These are phyloP conservation scores for Amblyopsis rosae DNA, from an alignment of 2,113 vertebrate species.

Conservation along the genomic window DNA sequence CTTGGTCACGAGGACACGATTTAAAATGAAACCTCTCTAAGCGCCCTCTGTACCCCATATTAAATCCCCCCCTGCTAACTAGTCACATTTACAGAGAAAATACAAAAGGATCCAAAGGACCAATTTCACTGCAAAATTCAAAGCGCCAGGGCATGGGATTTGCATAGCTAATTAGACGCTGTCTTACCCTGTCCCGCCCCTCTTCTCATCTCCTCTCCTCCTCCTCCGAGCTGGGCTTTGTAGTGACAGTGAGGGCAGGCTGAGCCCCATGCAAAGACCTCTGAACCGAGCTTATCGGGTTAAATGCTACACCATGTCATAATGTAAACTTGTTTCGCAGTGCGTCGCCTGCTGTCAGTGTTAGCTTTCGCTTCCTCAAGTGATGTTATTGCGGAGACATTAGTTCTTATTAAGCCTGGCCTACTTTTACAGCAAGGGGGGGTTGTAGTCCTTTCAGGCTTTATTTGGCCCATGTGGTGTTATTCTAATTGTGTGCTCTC, in stretches of 20 bases:
- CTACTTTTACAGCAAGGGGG: conserved; percentile 47
- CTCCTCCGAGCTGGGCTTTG: conserved; percentile 65
- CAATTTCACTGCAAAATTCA: conserved; percentile 72
- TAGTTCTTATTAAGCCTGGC: conserved; percentile 32
- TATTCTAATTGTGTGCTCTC: conserved; percentile 17
- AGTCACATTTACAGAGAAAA: conserved; percentile 59
- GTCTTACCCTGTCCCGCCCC: conserved; percentile 35
- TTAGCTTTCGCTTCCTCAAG: conserved; percentile 41
- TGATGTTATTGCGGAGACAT: conserved; percentile 8
- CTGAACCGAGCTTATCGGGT: conserved; percentile 75
- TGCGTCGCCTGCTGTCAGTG: conserved; percentile 45
- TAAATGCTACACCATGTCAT: conserved; percentile 75
- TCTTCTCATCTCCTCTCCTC: conserved; percentile 12
- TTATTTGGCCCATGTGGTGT: conserved; percentile 18
- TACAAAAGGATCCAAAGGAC: conserved; percentile 72
- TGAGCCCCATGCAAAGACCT: conserved; percentile 55
- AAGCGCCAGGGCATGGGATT: conserved; percentile 66
- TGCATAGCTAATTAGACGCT: conserved; percentile 78
- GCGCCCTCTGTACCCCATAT: conserved; percentile 59
- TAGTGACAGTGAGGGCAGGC: conserved; percentile 74
- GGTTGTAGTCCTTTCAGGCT: conserved; percentile 34
- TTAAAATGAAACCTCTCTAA: conserved; percentile 61
- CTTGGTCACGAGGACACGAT: conserved; percentile 40
- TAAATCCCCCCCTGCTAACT: conserved; percentile 66
- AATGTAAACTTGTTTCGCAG: conserved; percentile 64